Evolutionary conservation across 2,888 invertebrate genomes (phyloP), one percentile per base, ranked within the genome.

Genomic region (Ephialtes manifestator): DNA sequence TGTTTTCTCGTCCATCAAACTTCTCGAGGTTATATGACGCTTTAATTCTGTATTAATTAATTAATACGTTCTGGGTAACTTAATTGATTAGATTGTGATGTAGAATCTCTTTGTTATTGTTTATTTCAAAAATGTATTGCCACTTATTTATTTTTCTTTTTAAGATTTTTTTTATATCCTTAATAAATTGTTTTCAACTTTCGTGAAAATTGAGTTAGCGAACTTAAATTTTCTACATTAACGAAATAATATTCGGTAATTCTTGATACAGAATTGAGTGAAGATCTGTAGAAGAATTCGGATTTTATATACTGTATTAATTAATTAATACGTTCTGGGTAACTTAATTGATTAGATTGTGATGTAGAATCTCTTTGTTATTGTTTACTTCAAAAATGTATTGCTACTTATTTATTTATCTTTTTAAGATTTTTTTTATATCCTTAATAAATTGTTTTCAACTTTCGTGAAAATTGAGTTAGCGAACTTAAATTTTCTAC

Each of bases 1-100:
- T 24, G 58, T 88, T 71, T 84, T 79, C 63, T 84, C 86, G n/a
- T 76, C 70, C 53, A 81, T 77, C 51, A 87, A 87, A 75, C 60
- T 82, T 53, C 74, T 65, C 43, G 76, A 82, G 79, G 84, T 84
- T 81, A 72, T 70, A 15, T 8, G 2, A 13, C 8, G n/a, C 60
- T 35, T 31, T 11, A 7, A 2, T 63, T 53, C n/a, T 28, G n/a
- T 24, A 4, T 39, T 7, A 31, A 28, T 35, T 28, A 11, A 60
- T 60, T 13, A 48, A 58, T 65, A 46, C 24, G 15, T 35, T n/a
- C 28, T 46, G 5, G 28, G 13, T 11, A 43, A 43, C 10, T 11
- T 2, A 11, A 43, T 43, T 11, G 7, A 43, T 10, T 43, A 43
- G 11, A 13, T 43, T 43, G 0, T 13, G 13, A 43, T 43, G 13